These are phyloP conservation scores for Ammodytes marinus DNA, from an alignment of 2,113 vertebrate species.

Conservation along the genomic window DNA sequence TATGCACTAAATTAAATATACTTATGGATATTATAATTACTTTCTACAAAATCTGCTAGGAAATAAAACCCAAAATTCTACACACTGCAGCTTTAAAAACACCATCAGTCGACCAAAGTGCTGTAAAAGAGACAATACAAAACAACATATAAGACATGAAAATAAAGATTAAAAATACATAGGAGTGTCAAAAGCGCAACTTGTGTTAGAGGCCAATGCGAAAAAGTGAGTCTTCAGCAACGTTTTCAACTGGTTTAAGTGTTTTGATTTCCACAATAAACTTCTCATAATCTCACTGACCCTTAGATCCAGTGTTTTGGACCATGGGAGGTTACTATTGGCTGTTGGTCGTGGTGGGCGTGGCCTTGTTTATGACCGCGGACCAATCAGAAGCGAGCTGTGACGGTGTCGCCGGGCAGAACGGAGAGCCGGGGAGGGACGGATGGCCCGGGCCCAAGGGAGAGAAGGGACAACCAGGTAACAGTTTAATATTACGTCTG, in stretches of 20 bases:
- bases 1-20: no score
- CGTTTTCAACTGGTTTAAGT: no score
- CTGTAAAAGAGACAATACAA: neutral
- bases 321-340: conserved; percentile 56
- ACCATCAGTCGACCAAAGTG: no score
- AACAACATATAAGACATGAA: neutral
- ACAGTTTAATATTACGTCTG: neutral
- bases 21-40: no score
- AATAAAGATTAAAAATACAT: no score
- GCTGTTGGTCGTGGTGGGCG: conserved; percentile 51
- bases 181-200: no score
- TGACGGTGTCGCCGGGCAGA: no score
- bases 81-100: no score
- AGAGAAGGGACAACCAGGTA: conserved; percentile 89
- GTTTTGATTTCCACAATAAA: neutral
- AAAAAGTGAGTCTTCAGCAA: no score
- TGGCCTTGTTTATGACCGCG: conserved; percentile 42
- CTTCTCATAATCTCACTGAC: neutral
- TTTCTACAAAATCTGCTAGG: no score
- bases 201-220: no score
- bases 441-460: conserved; percentile 78
- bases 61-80: no score
- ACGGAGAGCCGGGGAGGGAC: neutral
- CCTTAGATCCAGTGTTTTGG: conserved; percentile 4
- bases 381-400: conserved; percentile 59